Percentiles rank a stretch among this genome's conserved stretches.
These are phyloP conservation scores for Nothoprocta perdicaria DNA, from an alignment of 2,113 vertebrate genomes.

Conservation along the genomic window DNA sequence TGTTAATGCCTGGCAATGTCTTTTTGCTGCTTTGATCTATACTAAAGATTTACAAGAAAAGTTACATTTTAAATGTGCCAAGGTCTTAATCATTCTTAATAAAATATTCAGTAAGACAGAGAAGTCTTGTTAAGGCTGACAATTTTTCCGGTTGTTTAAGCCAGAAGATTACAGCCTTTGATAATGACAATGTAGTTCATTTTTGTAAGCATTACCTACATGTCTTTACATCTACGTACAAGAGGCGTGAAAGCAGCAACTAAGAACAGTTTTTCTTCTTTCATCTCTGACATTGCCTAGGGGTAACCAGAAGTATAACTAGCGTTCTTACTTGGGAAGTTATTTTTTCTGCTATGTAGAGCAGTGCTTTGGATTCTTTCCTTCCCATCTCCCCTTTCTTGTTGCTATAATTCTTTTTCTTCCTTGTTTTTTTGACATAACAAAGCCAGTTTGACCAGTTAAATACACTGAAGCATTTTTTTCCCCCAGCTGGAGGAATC, in stretches of 20 bases:
- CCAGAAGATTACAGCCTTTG: not conserved
- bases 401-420: rapidly evolving
- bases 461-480: not conserved
- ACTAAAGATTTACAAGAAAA: not conserved
- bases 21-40: not conserved
- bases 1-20: not conserved
- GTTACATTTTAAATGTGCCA: not conserved
- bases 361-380: not conserved
- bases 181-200: not conserved
- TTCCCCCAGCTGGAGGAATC: not conserved
- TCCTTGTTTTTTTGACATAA: too few species aligned
- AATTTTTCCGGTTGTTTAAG: not conserved
- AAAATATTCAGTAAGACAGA: not conserved
- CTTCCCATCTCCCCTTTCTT: not conserved
- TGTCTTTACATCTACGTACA: not conserved
- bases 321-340: not conserved
- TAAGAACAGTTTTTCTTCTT: not conserved
- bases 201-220: not conserved
- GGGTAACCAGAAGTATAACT: not conserved
- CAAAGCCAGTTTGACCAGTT: not conserved
- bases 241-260: not conserved
- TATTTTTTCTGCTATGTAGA: not conserved
- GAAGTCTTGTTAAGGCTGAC: not conserved
- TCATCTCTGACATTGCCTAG: not conserved
- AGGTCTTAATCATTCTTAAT: not conserved